Conservation (phyloP, 2,797 vertebrate genomes). For the Microtus obscurus region DNA sequence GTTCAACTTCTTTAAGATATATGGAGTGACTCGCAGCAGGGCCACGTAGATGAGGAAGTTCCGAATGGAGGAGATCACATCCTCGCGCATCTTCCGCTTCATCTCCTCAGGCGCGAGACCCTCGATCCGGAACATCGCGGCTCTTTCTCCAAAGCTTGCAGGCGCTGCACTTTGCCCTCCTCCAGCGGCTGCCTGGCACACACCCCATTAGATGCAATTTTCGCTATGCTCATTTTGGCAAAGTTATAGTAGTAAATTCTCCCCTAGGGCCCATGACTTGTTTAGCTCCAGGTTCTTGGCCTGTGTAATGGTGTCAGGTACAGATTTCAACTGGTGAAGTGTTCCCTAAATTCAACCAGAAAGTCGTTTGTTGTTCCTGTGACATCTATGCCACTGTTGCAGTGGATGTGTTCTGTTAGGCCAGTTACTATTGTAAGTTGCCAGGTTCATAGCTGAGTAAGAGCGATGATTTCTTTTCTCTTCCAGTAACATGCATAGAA, state of each 20-base stretch:
- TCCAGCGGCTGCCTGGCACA: too few relatives aligned
- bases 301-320: too few relatives aligned
- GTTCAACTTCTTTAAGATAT: conserved; percentile 90
- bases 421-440: too few relatives aligned
- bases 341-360: background rate
- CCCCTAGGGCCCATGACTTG: background rate
- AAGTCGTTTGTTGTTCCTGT: background rate
- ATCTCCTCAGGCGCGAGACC: too few relatives aligned
- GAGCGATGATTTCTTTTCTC: background rate
- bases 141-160: too few relatives aligned
- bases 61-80: too few relatives aligned
- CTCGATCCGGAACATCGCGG: too few relatives aligned
- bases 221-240: too few relatives aligned
- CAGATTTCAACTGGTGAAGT: background rate
- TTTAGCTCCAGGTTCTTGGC: background rate
- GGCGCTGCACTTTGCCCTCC: too few relatives aligned
- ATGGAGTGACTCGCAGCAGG: conserved; percentile 81
- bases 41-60: too few relatives aligned
- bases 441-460: background rate
- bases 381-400: background rate
- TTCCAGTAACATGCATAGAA: background rate
- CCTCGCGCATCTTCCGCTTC: too few relatives aligned
- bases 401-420: background rate
- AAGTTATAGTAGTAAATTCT: background rate
- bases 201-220: too few relatives aligned